These are phyloP conservation scores for Trinectes maculatus DNA, from an alignment of 2,113 vertebrate species.

Conservation along the genomic window DNA sequence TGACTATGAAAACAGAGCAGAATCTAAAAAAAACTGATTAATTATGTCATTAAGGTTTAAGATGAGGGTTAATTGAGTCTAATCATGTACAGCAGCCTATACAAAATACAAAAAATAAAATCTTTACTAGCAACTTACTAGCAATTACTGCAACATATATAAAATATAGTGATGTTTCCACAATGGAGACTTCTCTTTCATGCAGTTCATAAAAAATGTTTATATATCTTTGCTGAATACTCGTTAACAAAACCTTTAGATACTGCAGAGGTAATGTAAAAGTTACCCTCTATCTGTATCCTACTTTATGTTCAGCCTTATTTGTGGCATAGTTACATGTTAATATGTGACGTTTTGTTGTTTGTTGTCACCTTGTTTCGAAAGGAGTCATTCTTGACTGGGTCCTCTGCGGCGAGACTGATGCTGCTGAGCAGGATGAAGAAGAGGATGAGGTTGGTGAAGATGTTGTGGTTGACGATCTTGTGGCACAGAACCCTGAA, in stretches of 20 bases:
- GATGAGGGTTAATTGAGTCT: slow-evolving; percentile 32
- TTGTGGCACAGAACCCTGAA: slow-evolving; percentile 97
- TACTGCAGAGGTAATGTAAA: no score
- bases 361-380: slow-evolving; percentile 88
- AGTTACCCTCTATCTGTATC: slow-evolving; percentile 1
- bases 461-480: slow-evolving; percentile 97
- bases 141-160: slow-evolving; percentile 12
- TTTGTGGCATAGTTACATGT: background rate
- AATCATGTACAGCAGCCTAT: slow-evolving; percentile 14
- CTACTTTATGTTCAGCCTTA: background rate
- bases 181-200: slow-evolving; percentile 2
- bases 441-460: slow-evolving; percentile 99
- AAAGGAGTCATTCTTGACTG: slow-evolving; percentile 91
- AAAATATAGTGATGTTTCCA: slow-evolving; percentile 6
- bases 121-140: slow-evolving; percentile 29
- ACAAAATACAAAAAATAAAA: slow-evolving; percentile 37
- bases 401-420: slow-evolving; percentile 96
- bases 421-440: slow-evolving; percentile 99
- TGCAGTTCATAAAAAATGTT: no score
- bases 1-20: slow-evolving; percentile 14
- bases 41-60: slow-evolving; percentile 33
- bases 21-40: slow-evolving; percentile 23
- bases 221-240: no score
- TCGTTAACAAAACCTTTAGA: no score
- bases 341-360: background rate